phyloP scores from a whole-genome alignment of 2,113 vertebrate species.

The Chionodraco myersi region DNA sequence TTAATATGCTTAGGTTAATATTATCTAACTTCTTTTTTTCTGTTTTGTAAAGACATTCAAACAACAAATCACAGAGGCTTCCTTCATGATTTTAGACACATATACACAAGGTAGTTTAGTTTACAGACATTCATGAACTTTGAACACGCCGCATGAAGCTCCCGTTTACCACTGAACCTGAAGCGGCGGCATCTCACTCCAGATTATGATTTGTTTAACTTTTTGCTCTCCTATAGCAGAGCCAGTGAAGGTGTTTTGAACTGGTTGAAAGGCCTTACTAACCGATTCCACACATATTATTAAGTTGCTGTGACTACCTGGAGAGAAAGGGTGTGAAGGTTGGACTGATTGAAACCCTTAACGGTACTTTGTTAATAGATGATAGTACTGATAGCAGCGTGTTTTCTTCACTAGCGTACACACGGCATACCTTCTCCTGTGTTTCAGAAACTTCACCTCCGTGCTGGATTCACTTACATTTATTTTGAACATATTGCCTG shows the following conservation, averaged over 20 bases:
- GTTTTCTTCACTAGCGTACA: constrained; percentile 44
- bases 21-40: constrained; percentile 30
- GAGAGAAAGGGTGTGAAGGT: constrained; percentile 17
- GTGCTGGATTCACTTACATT: constrained; percentile 41
- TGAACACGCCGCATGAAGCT: constrained; percentile 60
- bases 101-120: constrained; percentile 72
- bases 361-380: constrained; percentile 56
- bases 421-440: constrained; percentile 22
- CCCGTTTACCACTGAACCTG: constrained; percentile 69
- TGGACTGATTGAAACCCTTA: constrained; percentile 32
- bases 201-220: neutral
- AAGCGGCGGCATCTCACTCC: constrained; percentile 15
- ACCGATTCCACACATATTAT: constrained; percentile 33
- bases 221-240: constrained; percentile 14
- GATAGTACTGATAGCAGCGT: constrained; percentile 35
- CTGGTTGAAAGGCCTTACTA: constrained; percentile 44
- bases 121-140: constrained; percentile 69
- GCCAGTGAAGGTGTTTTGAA: constrained; percentile 29
- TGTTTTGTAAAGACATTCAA: constrained; percentile 63
- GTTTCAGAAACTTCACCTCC: constrained; percentile 44
- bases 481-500: constrained; percentile 43
- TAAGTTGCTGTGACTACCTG: constrained; percentile 60
- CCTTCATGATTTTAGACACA: constrained; percentile 72
- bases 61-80: constrained; percentile 87
- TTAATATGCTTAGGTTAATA: constrained; percentile 81